A percentile compares a stretch with the other conserved stretches of the same genome.
Evolutionary conservation across 2,797 vertebrate genomes (phyloP).

Genomic region (Melanotaenia nigrans): DNA sequence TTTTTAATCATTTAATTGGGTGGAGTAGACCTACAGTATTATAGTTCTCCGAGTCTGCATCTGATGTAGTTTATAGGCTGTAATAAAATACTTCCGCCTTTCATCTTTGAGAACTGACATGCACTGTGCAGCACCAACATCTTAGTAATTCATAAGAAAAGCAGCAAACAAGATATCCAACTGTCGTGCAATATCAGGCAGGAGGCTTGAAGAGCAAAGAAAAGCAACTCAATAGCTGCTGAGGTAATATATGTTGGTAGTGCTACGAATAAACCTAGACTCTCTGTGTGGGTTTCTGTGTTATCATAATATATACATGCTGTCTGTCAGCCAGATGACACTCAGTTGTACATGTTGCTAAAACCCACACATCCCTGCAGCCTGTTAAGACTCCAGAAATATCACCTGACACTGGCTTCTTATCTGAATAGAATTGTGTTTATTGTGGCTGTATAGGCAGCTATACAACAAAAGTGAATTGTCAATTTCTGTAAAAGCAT

Average conservation of each 20-base stretch:
- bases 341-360: not conserved
- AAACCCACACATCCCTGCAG: not conserved
- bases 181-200: slow-evolving; percentile 20
- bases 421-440: not conserved
- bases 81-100: slow-evolving; percentile 22
- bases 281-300: not conserved
- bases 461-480: not conserved
- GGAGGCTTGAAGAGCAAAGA: slow-evolving; percentile 1
- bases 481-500: not conserved
- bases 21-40: not conserved
- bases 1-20: slow-evolving; percentile 51
- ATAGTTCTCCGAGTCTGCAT: slow-evolving; percentile 37
- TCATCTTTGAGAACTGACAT: slow-evolving; percentile 12
- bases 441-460: not conserved
- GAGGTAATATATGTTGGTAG: slow-evolving; percentile 18
- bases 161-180: slow-evolving; percentile 34
- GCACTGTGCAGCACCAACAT: slow-evolving; percentile 26
- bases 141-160: slow-evolving; percentile 42
- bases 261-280: slow-evolving; percentile 10
- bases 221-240: slow-evolving; percentile 2
- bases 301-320: not conserved
- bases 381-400: not conserved
- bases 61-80: slow-evolving; percentile 14
- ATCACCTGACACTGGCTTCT: not conserved
- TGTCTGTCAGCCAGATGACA: not conserved